Evolutionary conservation across 2,797 vertebrate species (phyloP).

Genomic region (Nannoperca australis): DNA sequence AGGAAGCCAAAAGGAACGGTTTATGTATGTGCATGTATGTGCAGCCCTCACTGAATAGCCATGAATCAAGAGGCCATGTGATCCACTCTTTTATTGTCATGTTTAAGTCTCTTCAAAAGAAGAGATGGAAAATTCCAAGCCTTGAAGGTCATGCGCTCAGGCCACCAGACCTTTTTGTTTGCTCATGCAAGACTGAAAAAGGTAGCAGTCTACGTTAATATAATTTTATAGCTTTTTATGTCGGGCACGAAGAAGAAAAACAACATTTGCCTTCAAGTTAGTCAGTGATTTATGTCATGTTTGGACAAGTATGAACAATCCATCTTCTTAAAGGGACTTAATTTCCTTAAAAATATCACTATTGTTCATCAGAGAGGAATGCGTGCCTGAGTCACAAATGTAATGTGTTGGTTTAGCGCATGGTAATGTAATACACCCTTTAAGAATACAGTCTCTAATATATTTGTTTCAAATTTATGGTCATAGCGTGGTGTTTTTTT

Average conservation of each 20-base stretch:
- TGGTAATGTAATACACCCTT: slow-evolving; percentile 46
- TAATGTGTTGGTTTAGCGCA: slow-evolving; percentile 51
- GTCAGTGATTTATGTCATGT: slow-evolving; percentile 76
- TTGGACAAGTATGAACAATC: slow-evolving; percentile 80
- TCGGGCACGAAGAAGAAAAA: slow-evolving; percentile 73
- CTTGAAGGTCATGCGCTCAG: slow-evolving; percentile 70
- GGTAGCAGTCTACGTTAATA: slow-evolving; percentile 80
- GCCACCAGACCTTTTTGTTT: slow-evolving; percentile 78
- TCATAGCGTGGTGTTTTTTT: slow-evolving; percentile 37
- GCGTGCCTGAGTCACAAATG: slow-evolving; percentile 50
- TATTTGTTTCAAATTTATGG: slow-evolving; percentile 54
- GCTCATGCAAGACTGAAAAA: slow-evolving; percentile 74
- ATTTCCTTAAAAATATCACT: slow-evolving; percentile 74
- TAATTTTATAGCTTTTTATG: slow-evolving; percentile 79
- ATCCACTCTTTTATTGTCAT: slow-evolving; percentile 76
- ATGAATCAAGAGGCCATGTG: slow-evolving; percentile 73
- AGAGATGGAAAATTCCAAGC: slow-evolving; percentile 81
- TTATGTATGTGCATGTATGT: slow-evolving; percentile 57
- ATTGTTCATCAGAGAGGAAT: slow-evolving; percentile 65
- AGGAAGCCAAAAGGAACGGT: slow-evolving; percentile 25
- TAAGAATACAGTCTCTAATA: slow-evolving; percentile 41
- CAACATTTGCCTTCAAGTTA: slow-evolving; percentile 61
- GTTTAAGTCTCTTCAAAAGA: slow-evolving; percentile 72
- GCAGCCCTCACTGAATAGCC: slow-evolving; percentile 52
- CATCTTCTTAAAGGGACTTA: slow-evolving; percentile 60